Base-by-base conservation (phyloP, 2,797 vertebrate genomes). In the Hafferia zeledoni region DNA sequence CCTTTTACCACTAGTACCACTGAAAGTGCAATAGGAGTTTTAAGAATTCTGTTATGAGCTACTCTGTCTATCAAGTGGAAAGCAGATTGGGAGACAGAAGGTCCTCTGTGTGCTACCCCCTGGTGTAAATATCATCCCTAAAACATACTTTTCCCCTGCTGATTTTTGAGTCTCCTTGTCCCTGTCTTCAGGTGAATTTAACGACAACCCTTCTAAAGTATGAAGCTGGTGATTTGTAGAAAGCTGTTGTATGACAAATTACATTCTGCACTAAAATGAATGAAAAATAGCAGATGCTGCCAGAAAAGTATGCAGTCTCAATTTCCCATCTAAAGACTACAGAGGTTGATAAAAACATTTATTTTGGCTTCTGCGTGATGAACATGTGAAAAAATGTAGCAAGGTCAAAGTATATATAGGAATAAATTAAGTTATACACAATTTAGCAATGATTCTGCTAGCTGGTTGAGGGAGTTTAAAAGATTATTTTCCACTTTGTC, bases 211-310 rank as follows among this genome's bases (percentile, higher is more conserved):
- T 52, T 94, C 74, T 65, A 17, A 91, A 93, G 35, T 19, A 56
- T 10, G 68, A 78, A 93, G 60, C 35, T 60, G 49, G 43, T 55
- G 46, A 64, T 93, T 78, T 92, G 41, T 83, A 64, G 83, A 67
- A 82, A 74, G 57, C 46, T 59, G 27, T 67, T 82, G 39, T 49
- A 63, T 87, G 70, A 67, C 65, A 92, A 92, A 92, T 77, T 70
- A 37, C 52, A 25, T 52, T 41, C 25, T 82, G 15, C 15, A 28
- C 59, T 57, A 74, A 84, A 91, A 79, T 59, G 60, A 87, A 90
- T 74, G 67, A 93, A 89, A 97, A 90, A 53, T 52, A 79, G 47
- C 82, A 94, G 75, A 92, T 64, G 63, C 70, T 76, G 57, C 87
- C 79, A 87, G 68, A 60, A 89, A 83, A 75, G 25, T 67, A 77